Percentiles rank a stretch among this genome's conserved stretches.
phyloP scores from a whole-genome alignment of 2,113 vertebrate genomes.

The Engraulis encrasicolus region DNA sequence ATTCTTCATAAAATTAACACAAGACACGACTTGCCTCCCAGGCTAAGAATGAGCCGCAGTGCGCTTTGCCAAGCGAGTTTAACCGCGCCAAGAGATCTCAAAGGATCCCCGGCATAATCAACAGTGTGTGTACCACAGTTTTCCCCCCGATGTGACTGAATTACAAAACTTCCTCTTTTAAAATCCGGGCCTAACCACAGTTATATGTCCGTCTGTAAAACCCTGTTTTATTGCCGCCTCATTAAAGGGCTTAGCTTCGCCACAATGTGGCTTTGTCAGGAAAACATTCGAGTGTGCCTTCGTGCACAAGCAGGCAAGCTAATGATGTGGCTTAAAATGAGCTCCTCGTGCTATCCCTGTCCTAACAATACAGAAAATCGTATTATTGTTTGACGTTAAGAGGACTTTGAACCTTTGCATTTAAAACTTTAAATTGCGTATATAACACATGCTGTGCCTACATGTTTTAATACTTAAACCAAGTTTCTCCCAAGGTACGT shows the following conservation, averaged over 20 bases:
- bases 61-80: not conserved
- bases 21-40: not conserved
- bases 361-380: not conserved
- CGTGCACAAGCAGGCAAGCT: not conserved
- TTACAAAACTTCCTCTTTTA: conserved; percentile 1
- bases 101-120: conserved; percentile 33
- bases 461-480: not conserved
- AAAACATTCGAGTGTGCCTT: conserved; percentile 8
- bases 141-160: conserved; percentile 19
- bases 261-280: not conserved
- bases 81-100: conserved; percentile 8
- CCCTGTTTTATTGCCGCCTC: not conserved
- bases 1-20: not conserved
- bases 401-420: conserved; percentile 15
- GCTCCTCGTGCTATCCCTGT: not conserved
- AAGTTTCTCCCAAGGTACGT: not conserved
- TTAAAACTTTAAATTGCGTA: not conserved
- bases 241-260: not conserved
- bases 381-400: not conserved
- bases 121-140: conserved; percentile 26
- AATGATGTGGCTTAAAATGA: conserved; percentile 17
- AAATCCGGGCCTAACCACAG: conserved; percentile 8
- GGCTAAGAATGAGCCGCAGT: not conserved
- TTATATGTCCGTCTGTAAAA: conserved; percentile 15
- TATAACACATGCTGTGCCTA: not conserved